phyloP scores from a whole-genome alignment of 92 coral and sea anemone genomes.

The Pocillopora meandrina region DNA sequence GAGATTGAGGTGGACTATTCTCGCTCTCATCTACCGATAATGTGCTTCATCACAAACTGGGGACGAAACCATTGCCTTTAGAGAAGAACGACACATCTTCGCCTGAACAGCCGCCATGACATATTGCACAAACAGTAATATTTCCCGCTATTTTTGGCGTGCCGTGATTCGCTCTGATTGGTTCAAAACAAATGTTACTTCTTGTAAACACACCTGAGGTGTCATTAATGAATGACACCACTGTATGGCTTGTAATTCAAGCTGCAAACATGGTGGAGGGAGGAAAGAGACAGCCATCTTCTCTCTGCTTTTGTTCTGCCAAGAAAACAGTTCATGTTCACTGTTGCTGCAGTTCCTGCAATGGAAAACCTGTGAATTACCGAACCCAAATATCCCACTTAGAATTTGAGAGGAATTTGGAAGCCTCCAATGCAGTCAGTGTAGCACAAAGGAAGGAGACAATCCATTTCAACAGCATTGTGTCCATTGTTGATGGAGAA shows the following conservation, averaged over 20 bases:
- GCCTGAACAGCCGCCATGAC: no score
- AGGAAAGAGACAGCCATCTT: constrained; percentile 17
- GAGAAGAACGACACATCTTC: no score
- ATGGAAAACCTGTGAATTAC: constrained; percentile 65
- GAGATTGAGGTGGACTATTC: no score
- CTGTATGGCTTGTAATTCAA: constrained; percentile 14
- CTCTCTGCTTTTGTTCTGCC: constrained; percentile 54
- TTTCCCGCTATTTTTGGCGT: no score
- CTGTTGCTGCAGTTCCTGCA: constrained; percentile 46
- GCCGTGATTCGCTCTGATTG: no score
- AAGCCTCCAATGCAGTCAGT: neutral
- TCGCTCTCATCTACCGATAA: no score
- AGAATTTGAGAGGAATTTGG: constrained; percentile 27
- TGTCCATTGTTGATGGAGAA: constrained; percentile 22
- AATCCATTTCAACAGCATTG: neutral
- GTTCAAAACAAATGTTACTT: no score
- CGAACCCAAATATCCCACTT: constrained; percentile 56
- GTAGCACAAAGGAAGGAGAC: constrained; percentile 31
- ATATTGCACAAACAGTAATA: no score
- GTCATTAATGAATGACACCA: constrained; percentile 1
- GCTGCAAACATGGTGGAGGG: constrained; percentile 44
- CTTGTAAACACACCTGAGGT: neutral
- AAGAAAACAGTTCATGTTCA: constrained; percentile 50
- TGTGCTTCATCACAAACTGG: no score
- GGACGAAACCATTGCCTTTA: no score